Percentiles rank a stretch among this genome's conserved stretches.
Conservation (phyloP, 2,113 vertebrate genomes). For the Felis chaus region DNA sequence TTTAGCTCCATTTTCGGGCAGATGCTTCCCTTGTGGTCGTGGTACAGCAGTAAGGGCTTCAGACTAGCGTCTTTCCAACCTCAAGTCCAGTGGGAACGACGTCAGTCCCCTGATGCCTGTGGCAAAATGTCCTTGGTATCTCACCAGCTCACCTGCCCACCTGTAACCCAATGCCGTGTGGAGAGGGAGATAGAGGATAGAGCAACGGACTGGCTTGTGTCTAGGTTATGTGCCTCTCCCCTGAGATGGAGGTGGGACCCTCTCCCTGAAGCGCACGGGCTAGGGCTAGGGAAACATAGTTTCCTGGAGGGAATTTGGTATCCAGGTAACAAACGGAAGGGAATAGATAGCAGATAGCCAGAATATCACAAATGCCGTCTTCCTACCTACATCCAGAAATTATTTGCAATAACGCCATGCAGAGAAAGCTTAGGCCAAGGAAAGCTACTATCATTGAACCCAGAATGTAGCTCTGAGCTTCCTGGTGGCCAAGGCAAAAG, state of each 20-base stretch:
- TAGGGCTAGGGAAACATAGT: neutral
- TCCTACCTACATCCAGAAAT: neutral
- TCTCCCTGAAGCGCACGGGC: neutral
- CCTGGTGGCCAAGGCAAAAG: neutral
- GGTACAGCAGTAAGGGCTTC: neutral
- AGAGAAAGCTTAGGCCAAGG: neutral
- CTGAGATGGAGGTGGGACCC: neutral
- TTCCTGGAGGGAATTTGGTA: neutral
- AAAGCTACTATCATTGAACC: neutral
- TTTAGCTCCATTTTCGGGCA: neutral
- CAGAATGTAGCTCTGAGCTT: neutral
- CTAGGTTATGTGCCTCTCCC: neutral
- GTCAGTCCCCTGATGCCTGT: neutral
- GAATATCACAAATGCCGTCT: neutral
- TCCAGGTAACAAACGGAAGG: neutral
- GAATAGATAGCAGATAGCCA: neutral
- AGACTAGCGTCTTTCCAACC: neutral
- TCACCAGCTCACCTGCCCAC: neutral
- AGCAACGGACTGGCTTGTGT: neutral
- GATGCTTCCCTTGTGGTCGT: neutral
- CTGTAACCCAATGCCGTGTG: neutral
- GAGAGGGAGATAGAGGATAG: neutral
- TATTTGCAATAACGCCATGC: neutral
- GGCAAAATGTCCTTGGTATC: neutral
- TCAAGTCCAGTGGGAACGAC: neutral